Conservation (phyloP, 1,140 invertebrate species). For the Hyles vespertilio region DNA sequence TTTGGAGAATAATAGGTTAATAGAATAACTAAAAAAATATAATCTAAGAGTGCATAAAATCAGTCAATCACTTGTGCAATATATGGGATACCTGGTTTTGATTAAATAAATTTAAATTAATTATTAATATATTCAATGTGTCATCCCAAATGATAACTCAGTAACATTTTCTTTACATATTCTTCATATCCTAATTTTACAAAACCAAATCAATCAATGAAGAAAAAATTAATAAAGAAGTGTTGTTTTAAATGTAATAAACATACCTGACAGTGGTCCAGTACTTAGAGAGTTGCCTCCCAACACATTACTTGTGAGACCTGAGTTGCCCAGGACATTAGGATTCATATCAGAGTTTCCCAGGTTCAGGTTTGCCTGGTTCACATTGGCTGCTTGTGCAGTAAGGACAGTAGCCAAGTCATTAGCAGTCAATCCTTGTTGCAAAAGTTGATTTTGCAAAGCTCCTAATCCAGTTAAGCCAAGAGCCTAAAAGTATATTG, state of each 20-base stretch:
- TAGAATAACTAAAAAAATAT: no score
- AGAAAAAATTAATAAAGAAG: no score
- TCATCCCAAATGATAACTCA: no score
- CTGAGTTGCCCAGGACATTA: conserved; percentile 38
- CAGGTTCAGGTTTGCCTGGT: conserved; percentile 38
- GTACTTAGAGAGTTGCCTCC: conserved; percentile 45
- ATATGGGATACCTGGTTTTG: no score
- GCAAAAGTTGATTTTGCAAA: conserved; percentile 74
- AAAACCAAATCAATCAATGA: no score
- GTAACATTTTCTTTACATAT: no score
- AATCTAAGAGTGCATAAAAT: no score
- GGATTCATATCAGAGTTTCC: conserved; percentile 31
- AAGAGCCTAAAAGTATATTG: conserved; percentile 47
- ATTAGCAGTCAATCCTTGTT: conserved; percentile 67
- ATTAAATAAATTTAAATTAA: no score
- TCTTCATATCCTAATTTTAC: no score
- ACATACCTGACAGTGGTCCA: conserved; percentile 57
- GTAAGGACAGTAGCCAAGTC: conserved; percentile 58
- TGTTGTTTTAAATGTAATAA: not conserved
- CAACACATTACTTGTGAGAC: conserved; percentile 38
- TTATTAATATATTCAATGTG: no score
- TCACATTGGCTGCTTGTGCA: conserved; percentile 47
- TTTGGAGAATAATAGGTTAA: no score
- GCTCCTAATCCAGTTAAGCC: conserved; percentile 72
- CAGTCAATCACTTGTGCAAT: no score